A percentile compares a stretch with the other conserved stretches of the same genome.
Evolutionary conservation across 2,797 vertebrate genomes (phyloP).

Genomic region (Phylloscopus collybita): DNA sequence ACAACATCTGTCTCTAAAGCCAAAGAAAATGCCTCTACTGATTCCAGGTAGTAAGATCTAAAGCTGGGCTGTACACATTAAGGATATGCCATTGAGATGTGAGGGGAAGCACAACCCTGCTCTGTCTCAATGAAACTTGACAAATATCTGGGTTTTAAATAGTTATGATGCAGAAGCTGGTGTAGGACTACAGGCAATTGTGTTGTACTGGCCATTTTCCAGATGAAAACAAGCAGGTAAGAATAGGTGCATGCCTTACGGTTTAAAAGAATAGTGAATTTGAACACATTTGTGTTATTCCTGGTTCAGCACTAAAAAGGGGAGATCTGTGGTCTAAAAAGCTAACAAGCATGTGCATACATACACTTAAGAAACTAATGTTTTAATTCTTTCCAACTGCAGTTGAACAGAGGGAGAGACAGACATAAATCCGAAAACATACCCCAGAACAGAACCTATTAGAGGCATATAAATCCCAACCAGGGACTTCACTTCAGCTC

Average conservation of each 20-base stretch:
- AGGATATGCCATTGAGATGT: background rate
- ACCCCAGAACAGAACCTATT: conserved; percentile 5
- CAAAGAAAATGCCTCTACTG: background rate
- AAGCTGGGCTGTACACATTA: background rate
- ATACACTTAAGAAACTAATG: background rate
- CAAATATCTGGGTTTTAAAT: background rate
- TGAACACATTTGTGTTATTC: background rate
- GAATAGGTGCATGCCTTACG: background rate
- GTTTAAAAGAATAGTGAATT: background rate
- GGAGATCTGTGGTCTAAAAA: background rate
- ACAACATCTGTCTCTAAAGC: background rate
- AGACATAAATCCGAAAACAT: conserved; percentile 41
- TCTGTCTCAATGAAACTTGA: background rate
- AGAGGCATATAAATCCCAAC: conserved; percentile 30
- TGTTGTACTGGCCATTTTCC: background rate
- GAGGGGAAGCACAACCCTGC: background rate
- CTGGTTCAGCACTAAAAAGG: background rate
- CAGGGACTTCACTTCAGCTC: background rate
- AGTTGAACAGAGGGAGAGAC: background rate
- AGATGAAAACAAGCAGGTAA: background rate
- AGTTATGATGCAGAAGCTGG: background rate
- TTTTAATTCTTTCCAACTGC: conserved; percentile 19
- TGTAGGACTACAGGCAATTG: background rate
- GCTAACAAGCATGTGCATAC: background rate
- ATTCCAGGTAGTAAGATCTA: background rate